Conservation (phyloP, 2,797 vertebrate genomes). For the Semaprochilodus insignis region DNA sequence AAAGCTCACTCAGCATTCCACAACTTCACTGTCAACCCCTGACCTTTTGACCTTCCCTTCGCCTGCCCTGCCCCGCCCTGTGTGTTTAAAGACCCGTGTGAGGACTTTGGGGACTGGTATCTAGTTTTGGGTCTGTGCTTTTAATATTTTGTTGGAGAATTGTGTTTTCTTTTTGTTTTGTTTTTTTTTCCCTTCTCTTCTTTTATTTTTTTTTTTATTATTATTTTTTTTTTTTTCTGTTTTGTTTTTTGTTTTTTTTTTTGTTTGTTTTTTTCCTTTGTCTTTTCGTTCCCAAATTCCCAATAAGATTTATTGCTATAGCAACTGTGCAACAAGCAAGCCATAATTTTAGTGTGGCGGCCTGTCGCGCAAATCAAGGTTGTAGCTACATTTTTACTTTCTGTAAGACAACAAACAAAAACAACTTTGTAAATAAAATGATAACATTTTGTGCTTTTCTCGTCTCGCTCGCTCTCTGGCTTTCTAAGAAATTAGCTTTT, state of each 20-base stretch:
- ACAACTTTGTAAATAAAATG: constrained; percentile 98
- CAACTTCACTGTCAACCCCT: constrained; percentile 72
- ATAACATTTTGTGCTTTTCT: constrained; percentile 91
- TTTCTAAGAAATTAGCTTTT: no score
- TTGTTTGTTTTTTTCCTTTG: constrained; percentile 60
- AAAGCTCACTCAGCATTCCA: constrained; percentile 87
- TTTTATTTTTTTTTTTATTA: constrained; percentile 75
- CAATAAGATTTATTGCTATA: constrained; percentile 90
- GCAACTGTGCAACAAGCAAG: constrained; percentile 85
- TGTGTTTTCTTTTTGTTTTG: constrained; percentile 76
- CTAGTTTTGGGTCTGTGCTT: constrained; percentile 87
- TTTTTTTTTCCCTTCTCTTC: constrained; percentile 74
- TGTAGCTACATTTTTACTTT: constrained; percentile 97
- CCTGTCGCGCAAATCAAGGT: constrained; percentile 86
- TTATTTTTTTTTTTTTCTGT: constrained; percentile 66
- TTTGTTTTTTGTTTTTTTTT: constrained; percentile 51
- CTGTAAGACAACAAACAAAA: constrained; percentile 88
- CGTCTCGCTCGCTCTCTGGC: constrained; percentile 8
- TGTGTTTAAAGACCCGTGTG: constrained; percentile 80
- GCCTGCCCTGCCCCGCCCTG: constrained; percentile 53
- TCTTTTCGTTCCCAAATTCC: constrained; percentile 63
- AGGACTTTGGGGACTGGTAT: constrained; percentile 86
- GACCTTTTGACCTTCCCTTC: not conserved
- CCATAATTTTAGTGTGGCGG: constrained; percentile 84
- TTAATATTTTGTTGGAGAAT: constrained; percentile 87